Evolutionary conservation across 64 coral and sea anemone species (phyloP).

Genomic region (Pocillopora verrucosa): DNA sequence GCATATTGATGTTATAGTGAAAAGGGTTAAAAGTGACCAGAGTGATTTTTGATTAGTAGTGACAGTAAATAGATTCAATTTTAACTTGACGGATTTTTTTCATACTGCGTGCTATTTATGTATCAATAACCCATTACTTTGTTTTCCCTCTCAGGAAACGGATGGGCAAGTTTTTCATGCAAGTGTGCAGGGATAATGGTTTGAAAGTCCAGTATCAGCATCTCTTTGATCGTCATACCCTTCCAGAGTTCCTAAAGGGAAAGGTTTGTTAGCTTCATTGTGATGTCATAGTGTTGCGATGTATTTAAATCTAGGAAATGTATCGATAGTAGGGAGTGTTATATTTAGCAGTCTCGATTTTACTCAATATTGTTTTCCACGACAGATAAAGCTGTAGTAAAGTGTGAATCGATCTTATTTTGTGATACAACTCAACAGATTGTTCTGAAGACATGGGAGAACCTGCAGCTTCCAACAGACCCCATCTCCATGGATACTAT

Average conservation of each 20-base stretch:
- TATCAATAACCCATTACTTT: neutral
- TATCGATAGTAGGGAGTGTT: no score
- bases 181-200: conserved; percentile 73
- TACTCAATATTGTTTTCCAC: no score
- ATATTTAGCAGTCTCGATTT: no score
- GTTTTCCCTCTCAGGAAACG: conserved; percentile 69
- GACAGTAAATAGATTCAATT: no score
- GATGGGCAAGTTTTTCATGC: conserved; percentile 97
- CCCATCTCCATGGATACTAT: conserved; percentile 82
- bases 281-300: neutral
- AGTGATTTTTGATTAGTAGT: no score
- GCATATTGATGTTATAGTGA: neutral
- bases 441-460: conserved; percentile 78
- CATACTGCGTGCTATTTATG: no score
- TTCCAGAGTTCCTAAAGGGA: conserved; percentile 95
- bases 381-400: neutral
- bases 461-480: conserved; percentile 70
- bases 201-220: conserved; percentile 73
- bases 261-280: conserved; percentile 64
- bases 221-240: conserved; percentile 77
- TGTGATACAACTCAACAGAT: conserved; percentile 49
- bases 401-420: neutral
- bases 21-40: neutral
- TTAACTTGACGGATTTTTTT: no score
- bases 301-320: neutral